A percentile compares a stretch with the other conserved stretches of the same genome.
Evolutionary conservation across 2,888 invertebrate species (phyloP).

Genomic region (Miltochrista miniata): DNA sequence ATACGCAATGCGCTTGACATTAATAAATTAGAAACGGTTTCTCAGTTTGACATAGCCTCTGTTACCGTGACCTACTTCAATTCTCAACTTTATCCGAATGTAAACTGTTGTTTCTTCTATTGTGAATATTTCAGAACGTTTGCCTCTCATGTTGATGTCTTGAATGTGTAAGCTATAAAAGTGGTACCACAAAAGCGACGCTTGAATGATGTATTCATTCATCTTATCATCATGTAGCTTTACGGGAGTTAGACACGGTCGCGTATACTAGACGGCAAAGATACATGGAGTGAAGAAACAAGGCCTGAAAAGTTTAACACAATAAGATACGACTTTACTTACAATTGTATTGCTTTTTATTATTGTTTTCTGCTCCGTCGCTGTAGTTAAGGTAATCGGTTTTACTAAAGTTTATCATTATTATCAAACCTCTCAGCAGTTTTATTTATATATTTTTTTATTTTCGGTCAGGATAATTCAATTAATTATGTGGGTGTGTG

Average conservation of each 20-base stretch:
- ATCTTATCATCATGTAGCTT: conserved; percentile 62
- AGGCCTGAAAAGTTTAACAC: conserved; percentile 20
- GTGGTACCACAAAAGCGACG: conserved; percentile 56
- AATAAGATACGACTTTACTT: not conserved
- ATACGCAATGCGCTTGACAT: conserved; percentile 23
- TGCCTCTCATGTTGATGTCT: conserved; percentile 35
- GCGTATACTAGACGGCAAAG: conserved; percentile 46
- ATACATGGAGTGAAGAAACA: conserved; percentile 34
- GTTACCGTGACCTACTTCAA: conserved; percentile 7
- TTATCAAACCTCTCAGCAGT: no score
- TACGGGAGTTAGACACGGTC: conserved; percentile 39
- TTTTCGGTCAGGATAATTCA: no score
- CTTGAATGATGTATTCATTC: conserved; percentile 64
- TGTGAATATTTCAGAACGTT: conserved; percentile 48
- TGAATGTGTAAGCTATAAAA: conserved; percentile 60
- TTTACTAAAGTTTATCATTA: no score
- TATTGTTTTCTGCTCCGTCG: no score
- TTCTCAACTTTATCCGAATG: conserved; percentile 25
- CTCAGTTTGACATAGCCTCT: conserved; percentile 9
- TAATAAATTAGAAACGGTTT: conserved; percentile 9
- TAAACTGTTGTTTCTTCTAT: conserved; percentile 33
- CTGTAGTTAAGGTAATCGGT: no score
- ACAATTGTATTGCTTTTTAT: no score
- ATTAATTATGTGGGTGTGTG: no score
- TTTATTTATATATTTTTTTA: no score